Percentiles rank a stretch among this genome's conserved stretches.
phyloP scores from a whole-genome alignment of 2,797 vertebrate species.

The Paguma larvata region DNA sequence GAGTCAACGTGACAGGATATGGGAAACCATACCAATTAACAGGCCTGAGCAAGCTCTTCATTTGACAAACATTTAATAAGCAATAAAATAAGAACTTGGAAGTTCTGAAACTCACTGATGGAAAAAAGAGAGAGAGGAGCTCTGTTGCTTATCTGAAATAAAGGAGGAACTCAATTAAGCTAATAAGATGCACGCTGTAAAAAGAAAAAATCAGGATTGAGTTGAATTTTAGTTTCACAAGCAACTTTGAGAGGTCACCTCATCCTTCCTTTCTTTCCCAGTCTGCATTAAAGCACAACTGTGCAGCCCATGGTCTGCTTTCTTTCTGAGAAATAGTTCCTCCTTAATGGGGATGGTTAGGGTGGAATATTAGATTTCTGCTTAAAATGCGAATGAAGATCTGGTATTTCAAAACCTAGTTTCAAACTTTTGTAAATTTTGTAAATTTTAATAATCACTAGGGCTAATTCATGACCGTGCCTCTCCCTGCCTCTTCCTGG shows the following conservation, averaged over 20 bases:
- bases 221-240: slow-evolving; percentile 47
- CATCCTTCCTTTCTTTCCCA: not conserved
- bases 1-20: not conserved
- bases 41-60: not conserved
- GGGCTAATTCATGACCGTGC: not conserved
- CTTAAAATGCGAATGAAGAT: slow-evolving; percentile 42
- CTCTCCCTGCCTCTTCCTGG: not conserved
- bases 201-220: not conserved
- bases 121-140: slow-evolving; percentile 1
- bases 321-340: not conserved
- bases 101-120: slow-evolving; percentile 55
- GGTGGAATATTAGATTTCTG: not conserved
- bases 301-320: not conserved
- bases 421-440: not conserved
- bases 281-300: not conserved
- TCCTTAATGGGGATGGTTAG: not conserved
- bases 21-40: slow-evolving; percentile 46
- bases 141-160: slow-evolving; percentile 64
- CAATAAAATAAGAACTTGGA: slow-evolving; percentile 73
- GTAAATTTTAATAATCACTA: not conserved
- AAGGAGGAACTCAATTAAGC: slow-evolving; percentile 65
- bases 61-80: slow-evolving; percentile 65
- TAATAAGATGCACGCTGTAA: slow-evolving; percentile 55
- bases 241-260: not conserved
- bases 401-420: not conserved